These are phyloP conservation scores for Pempheris klunzingeri DNA, from an alignment of 2,797 vertebrate species.

Conservation along the genomic window DNA sequence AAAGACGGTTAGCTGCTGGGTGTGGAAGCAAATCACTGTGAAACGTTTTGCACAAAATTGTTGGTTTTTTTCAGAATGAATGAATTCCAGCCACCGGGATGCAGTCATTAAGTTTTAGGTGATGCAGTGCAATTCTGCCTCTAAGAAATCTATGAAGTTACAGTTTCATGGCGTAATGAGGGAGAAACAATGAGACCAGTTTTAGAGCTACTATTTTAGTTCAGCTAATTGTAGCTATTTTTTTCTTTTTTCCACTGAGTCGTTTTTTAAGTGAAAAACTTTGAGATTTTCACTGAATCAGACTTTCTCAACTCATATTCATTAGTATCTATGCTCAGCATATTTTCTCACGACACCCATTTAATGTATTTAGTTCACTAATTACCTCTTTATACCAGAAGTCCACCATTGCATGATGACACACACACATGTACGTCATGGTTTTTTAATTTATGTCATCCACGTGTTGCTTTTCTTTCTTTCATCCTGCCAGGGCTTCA, in stretches of 20 bases:
- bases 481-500: not conserved
- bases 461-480: too few species aligned
- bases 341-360: not conserved
- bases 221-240: not conserved
- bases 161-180: not conserved
- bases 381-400: not conserved
- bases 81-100: not conserved
- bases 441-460: constrained; percentile 1
- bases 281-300: constrained; percentile 3
- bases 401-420: rapidly evolving
- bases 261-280: constrained; percentile 8
- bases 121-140: not conserved
- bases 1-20: not conserved
- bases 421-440: not conserved
- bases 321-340: not conserved
- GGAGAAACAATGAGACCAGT: not conserved
- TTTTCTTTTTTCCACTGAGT: not conserved
- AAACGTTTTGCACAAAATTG: constrained; percentile 10
- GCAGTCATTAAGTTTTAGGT: not conserved
- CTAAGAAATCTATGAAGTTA: not conserved
- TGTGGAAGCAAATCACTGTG: constrained; percentile 14
- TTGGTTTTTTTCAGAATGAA: constrained; percentile 8
- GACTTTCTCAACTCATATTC: not conserved
- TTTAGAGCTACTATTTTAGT: not conserved
- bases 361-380: not conserved